These are phyloP conservation scores for Larimichthys crocea DNA, from an alignment of 2,113 vertebrate genomes.

Conservation along the genomic window DNA sequence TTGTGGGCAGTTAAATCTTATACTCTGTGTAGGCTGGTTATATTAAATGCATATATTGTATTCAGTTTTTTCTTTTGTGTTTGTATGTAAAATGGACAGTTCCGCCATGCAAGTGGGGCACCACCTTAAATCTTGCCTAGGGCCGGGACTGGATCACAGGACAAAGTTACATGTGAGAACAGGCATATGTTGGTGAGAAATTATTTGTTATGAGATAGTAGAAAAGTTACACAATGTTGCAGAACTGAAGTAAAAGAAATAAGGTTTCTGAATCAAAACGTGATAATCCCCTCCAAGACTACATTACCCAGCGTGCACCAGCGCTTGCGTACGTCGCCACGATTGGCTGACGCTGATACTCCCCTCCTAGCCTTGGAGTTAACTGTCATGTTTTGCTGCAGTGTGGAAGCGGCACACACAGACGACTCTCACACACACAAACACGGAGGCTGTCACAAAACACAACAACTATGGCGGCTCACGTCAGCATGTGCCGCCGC, in stretches of 20 bases:
- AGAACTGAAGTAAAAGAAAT: neutral
- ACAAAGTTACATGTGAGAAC: too few species aligned
- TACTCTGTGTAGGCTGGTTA: too few species aligned
- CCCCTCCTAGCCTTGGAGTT: neutral
- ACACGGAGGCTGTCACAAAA: neutral
- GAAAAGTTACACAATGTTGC: too few species aligned
- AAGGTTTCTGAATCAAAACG: neutral
- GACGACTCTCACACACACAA: neutral
- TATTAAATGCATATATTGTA: too few species aligned
- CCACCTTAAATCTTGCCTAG: too few species aligned
- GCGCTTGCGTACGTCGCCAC: fast-evolving
- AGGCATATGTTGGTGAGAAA: too few species aligned
- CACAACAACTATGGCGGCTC: slow-evolving; percentile 53
- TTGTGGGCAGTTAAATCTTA: too few species aligned
- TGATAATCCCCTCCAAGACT: slow-evolving; percentile 33
- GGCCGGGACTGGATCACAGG: too few species aligned
- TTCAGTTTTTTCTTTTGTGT: too few species aligned
- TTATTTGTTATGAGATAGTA: too few species aligned
- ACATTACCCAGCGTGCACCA: slow-evolving; percentile 69
- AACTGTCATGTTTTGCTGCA: slow-evolving; percentile 19
- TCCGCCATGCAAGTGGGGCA: too few species aligned
- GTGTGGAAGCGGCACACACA: neutral
- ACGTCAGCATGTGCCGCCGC: slow-evolving; percentile 39
- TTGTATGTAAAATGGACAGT: too few species aligned
- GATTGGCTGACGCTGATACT: slow-evolving; percentile 61